A percentile compares a stretch with the other conserved stretches of the same genome.
Evolutionary conservation across 2,888 invertebrate species (phyloP).

Genomic region (Lymantria dispar): DNA sequence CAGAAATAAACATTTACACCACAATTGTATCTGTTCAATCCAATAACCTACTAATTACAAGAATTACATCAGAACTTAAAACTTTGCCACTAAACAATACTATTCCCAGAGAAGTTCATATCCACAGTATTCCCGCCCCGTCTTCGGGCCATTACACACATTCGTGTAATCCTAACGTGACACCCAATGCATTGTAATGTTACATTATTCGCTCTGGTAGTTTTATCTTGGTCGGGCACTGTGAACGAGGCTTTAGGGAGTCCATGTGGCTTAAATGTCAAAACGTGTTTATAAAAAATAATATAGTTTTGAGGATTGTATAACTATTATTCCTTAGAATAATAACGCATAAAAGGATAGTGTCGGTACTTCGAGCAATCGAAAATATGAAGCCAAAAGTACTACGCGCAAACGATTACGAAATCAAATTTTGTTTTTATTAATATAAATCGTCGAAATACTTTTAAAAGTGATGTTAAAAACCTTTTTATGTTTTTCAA

Average conservation of each 20-base stretch:
- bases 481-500: too few species aligned
- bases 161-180: constrained; percentile 61
- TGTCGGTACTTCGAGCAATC: too few species aligned
- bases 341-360: too few species aligned
- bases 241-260: constrained; percentile 42
- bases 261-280: constrained; percentile 19
- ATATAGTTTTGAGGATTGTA: neutral
- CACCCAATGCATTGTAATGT: constrained; percentile 74
- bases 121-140: constrained; percentile 36
- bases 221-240: constrained; percentile 43
- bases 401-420: too few species aligned
- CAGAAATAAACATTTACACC: too few species aligned
- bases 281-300: constrained; percentile 3
- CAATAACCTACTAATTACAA: neutral
- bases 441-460: too few species aligned
- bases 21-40: neutral
- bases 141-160: constrained; percentile 66
- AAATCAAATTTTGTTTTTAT: too few species aligned
- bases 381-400: too few species aligned
- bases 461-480: too few species aligned
- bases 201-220: constrained; percentile 57
- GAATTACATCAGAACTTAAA: neutral
- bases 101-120: constrained; percentile 5
- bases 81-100: neutral
- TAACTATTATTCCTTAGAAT: too few species aligned